Evolutionary conservation across 2,113 vertebrate genomes (phyloP).

Genomic region (Petroica traversi): DNA sequence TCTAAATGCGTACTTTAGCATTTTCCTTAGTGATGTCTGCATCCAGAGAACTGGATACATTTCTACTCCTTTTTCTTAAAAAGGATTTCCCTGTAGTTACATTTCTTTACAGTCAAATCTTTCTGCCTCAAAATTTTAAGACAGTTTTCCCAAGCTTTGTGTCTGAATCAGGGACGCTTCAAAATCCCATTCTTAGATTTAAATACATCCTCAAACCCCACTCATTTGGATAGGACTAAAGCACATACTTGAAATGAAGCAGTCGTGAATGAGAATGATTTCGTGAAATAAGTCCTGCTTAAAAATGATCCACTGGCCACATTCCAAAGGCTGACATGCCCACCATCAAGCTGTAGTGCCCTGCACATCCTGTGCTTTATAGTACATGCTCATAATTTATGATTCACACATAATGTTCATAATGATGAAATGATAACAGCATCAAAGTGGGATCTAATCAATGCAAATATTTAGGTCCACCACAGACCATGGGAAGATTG

Average conservation of each 20-base stretch:
- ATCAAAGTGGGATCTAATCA: not conserved
- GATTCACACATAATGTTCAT: not conserved
- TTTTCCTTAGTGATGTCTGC: not conserved
- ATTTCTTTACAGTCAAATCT: not conserved
- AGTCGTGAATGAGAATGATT: rapidly evolving
- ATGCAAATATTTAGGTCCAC: slow-evolving; percentile 3
- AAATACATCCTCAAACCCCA: not conserved
- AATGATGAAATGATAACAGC: not conserved
- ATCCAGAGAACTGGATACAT: not conserved
- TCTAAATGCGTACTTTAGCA: not conserved
- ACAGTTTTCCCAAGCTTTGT: not conserved
- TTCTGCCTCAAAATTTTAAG: not conserved
- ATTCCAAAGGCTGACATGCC: not conserved
- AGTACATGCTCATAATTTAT: not conserved
- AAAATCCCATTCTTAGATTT: not conserved
- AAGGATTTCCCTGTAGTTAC: not conserved
- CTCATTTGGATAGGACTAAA: not conserved
- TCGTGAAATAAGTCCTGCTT: not conserved
- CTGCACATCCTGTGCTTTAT: not conserved
- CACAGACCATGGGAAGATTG: not conserved
- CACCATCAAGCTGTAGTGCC: not conserved
- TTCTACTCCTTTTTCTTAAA: not conserved
- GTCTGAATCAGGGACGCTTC: not conserved
- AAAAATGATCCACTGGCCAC: not conserved
- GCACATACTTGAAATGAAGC: not conserved